Conservation (phyloP, 2,113 vertebrate species). For the Bubo scandiacus region DNA sequence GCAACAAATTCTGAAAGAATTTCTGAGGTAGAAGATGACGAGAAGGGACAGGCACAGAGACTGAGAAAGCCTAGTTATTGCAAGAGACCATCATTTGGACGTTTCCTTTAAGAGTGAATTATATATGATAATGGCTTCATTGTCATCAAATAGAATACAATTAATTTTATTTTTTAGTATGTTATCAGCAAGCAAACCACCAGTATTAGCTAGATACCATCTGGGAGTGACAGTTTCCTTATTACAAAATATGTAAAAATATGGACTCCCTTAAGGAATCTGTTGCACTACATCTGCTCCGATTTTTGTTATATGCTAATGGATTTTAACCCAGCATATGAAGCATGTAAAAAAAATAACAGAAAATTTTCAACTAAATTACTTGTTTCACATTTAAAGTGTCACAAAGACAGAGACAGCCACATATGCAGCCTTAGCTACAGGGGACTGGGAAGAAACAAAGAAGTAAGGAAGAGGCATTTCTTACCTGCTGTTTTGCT, state of each 20-base stretch:
- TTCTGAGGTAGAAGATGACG: not conserved
- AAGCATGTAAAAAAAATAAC: slow-evolving; percentile 74
- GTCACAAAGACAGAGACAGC: slow-evolving; percentile 72
- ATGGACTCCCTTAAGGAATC: slow-evolving; percentile 88
- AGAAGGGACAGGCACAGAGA: slow-evolving; percentile 3
- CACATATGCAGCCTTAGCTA: slow-evolving; percentile 69
- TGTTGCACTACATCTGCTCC: slow-evolving; percentile 82
- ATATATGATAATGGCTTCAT: slow-evolving; percentile 82
- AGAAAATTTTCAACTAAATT: slow-evolving; percentile 79
- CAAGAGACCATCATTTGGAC: slow-evolving; percentile 57
- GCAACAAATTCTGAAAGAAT: slow-evolving; percentile 8
- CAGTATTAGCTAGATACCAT: slow-evolving; percentile 81
- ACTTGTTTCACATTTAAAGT: slow-evolving; percentile 79
- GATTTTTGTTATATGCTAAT: slow-evolving; percentile 86
- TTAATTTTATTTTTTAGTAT: slow-evolving; percentile 86
- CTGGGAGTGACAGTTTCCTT: slow-evolving; percentile 86
- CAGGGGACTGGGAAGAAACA: slow-evolving; percentile 72
- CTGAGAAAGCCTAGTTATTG: slow-evolving; percentile 11
- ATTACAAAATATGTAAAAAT: slow-evolving; percentile 90
- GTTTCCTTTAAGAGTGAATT: slow-evolving; percentile 76
- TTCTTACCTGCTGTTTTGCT: slow-evolving; percentile 67
- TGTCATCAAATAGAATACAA: slow-evolving; percentile 84
- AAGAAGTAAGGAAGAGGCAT: slow-evolving; percentile 58
- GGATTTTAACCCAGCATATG: slow-evolving; percentile 84
- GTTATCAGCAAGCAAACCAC: slow-evolving; percentile 84